Conservation (phyloP, 1,140 invertebrate genomes). For the Trichonephila clavipes region DNA sequence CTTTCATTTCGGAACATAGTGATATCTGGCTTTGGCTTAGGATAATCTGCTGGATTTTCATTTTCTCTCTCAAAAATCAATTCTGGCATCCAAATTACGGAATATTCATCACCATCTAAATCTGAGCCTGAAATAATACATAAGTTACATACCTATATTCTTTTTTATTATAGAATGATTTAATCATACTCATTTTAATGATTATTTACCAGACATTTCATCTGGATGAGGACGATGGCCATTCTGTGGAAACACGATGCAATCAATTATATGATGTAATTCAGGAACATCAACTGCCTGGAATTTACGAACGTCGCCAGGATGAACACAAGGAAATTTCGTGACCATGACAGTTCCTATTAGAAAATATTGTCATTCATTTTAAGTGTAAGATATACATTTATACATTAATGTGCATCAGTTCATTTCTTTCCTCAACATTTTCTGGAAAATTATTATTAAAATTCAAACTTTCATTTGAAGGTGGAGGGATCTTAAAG, state of each 20-base stretch:
- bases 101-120: slow-evolving; percentile 78
- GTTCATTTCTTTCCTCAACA: too few relatives aligned
- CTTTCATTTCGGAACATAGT: neutral
- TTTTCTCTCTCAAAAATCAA: slow-evolving; percentile 62
- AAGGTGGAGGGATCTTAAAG: too few relatives aligned
- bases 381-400: too few relatives aligned
- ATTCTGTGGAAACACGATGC: slow-evolving; percentile 77
- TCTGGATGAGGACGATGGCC: slow-evolving; percentile 77
- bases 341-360: slow-evolving; percentile 79
- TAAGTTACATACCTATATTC: too few relatives aligned
- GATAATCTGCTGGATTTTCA: slow-evolving; percentile 15
- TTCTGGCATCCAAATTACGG: slow-evolving; percentile 76
- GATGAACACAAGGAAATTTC: slow-evolving; percentile 77
- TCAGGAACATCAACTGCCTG: slow-evolving; percentile 73
- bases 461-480: too few relatives aligned
- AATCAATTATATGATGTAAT: slow-evolving; percentile 77
- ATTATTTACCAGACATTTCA: slow-evolving; percentile 76
- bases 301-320: slow-evolving; percentile 77
- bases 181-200: too few relatives aligned
- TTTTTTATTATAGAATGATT: too few relatives aligned
- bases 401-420: too few relatives aligned
- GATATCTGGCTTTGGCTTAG: neutral
- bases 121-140: slow-evolving; percentile 66
- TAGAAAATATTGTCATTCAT: neutral
- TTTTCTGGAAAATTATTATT: too few relatives aligned